Evolutionary conservation across 2,888 invertebrate genomes (phyloP), one percentile per base, ranked within the genome.

Genomic region (Alcis repandata): DNA sequence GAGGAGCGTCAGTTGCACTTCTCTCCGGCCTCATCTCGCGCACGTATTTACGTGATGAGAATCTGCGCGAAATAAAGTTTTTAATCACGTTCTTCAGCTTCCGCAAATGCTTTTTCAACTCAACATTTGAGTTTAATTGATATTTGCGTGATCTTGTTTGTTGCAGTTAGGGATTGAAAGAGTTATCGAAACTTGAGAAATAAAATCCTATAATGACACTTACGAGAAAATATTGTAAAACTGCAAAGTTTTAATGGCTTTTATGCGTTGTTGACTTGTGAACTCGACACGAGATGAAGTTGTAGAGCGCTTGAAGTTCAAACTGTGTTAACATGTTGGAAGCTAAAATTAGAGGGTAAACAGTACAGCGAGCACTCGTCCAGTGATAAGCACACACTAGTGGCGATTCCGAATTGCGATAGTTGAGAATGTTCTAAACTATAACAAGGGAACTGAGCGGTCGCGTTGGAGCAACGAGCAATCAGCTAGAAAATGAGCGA

Each of bases 271-370:
- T 76, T 75, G 72, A 73, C 67, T 73, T 61, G 67, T 41, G 53
- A 77, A 76, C 73, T 78, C 69, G 74, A 76, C 69, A 67, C 66
- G 72, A 77, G 76, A 77, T 72, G 66, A 75, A 82, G 78, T 79
- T 79, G 74, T 69, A 63, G 71, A 41, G 68, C 71, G 78, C 73
- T 80, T 70, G 71, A 71, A 73, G 73, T 79, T 64, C 59, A 73
- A 75, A 77, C 78, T 76, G 71, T 77, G 77, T 77, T 81, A 82
- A 80, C 77, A 82, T 80, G 79, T 79, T 77, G 79, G 72, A 74
- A 81, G 82, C 78, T 81, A 81, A 88, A 89, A 87, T 86, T 87
- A 84, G 80, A 84, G 85, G 82, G 82, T 78, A 87, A 86, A 85
- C 84, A 83, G 76, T 66, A 70, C 79, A 82, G 41, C 41, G 15